Conservation (phyloP, 2,888 invertebrate genomes). For the Lithodes maja region DNA sequence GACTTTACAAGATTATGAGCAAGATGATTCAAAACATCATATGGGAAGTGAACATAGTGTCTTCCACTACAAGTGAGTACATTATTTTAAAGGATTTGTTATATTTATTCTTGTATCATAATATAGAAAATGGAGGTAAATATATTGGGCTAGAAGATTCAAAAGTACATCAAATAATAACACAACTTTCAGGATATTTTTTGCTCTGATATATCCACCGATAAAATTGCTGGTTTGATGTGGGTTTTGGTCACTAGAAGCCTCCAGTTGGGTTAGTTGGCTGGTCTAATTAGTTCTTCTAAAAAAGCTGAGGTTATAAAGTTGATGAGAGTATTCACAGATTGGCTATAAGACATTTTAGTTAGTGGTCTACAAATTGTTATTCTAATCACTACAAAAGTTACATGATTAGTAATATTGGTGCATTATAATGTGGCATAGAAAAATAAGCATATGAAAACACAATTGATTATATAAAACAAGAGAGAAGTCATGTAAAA, state of each 20-base stretch:
- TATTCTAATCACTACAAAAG: slow-evolving; percentile 27
- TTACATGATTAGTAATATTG: slow-evolving; percentile 9
- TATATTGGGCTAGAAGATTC: too few relatives aligned
- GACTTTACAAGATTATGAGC: too few relatives aligned
- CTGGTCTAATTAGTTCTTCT: slow-evolving; percentile 1
- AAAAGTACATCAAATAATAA: too few relatives aligned
- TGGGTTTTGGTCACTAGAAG: neutral
- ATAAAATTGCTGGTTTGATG: too few relatives aligned
- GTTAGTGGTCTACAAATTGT: slow-evolving; percentile 19
- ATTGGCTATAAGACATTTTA: slow-evolving; percentile 12
- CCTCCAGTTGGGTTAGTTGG: slow-evolving; percentile 30
- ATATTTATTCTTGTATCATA: too few relatives aligned
- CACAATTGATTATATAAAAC: neutral
- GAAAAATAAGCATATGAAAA: neutral
- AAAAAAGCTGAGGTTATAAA: slow-evolving; percentile 21
- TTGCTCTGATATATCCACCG: neutral
- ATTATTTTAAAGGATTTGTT: too few relatives aligned
- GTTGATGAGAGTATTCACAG: neutral
- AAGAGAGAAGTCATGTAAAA: neutral
- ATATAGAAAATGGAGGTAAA: too few relatives aligned
- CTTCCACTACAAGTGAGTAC: too few relatives aligned
- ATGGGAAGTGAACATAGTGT: too few relatives aligned
- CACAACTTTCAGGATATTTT: too few relatives aligned
- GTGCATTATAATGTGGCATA: neutral
- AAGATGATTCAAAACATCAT: too few relatives aligned